A percentile compares a stretch with the other conserved stretches of the same genome.
Evolutionary conservation across 2,888 invertebrate genomes (phyloP).

Genomic region (Drosophila fungiperda): DNA sequence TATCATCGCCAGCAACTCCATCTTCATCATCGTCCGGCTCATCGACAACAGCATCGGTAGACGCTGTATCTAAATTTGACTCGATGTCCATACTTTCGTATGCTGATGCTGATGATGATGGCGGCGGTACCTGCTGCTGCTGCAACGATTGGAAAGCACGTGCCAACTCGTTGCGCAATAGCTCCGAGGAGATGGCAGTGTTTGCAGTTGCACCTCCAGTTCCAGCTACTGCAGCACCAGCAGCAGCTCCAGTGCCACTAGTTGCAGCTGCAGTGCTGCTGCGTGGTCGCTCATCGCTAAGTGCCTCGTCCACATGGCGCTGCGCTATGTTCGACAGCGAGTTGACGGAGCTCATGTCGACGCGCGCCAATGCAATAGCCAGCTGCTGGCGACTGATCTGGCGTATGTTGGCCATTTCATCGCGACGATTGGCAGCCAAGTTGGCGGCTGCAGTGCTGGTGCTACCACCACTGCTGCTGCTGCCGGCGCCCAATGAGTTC

Average conservation of each 20-base stretch:
- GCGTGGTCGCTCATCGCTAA: slow-evolving; percentile 53
- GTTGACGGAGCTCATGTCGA: slow-evolving; percentile 82
- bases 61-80: not conserved
- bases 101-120: slow-evolving; percentile 3
- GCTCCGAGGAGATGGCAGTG: slow-evolving; percentile 89
- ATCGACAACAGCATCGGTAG: slow-evolving; percentile 47
- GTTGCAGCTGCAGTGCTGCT: slow-evolving; percentile 28
- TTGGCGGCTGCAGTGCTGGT: slow-evolving; percentile 59
- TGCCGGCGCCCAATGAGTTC: slow-evolving; percentile 78
- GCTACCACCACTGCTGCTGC: slow-evolving; percentile 75
- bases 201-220: slow-evolving; percentile 6
- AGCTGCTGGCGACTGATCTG: slow-evolving; percentile 84
- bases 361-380: slow-evolving; percentile 82
- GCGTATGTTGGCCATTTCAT: slow-evolving; percentile 82
- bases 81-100: slow-evolving; percentile 65
- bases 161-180: slow-evolving; percentile 90
- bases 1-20: slow-evolving; percentile 57
- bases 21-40: slow-evolving; percentile 59
- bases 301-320: slow-evolving; percentile 77
- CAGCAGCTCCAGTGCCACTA: not conserved
- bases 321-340: slow-evolving; percentile 85
- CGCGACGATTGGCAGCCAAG: slow-evolving; percentile 62
- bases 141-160: slow-evolving; percentile 65
- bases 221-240: not conserved
- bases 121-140: slow-evolving; percentile 17